Evolutionary conservation across 2,797 vertebrate genomes (phyloP).

Genomic region (Tangara arthus): DNA sequence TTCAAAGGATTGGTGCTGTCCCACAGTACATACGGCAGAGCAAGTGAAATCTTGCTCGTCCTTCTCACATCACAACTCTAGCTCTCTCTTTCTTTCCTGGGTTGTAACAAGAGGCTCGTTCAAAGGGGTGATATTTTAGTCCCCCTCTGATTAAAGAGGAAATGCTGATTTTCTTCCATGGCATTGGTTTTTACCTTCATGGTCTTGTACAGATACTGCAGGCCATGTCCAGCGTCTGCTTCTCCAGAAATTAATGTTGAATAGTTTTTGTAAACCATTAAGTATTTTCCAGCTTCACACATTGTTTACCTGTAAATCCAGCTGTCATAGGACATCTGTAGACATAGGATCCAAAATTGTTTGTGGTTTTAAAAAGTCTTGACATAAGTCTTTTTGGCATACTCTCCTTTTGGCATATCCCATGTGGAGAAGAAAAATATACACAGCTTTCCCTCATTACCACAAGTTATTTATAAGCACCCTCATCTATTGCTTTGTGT

Average conservation of each 20-base stretch:
- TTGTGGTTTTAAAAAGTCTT: not conserved
- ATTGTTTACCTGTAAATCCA: not conserved
- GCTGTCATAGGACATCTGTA: not conserved
- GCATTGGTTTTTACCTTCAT: not conserved
- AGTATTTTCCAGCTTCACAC: not conserved
- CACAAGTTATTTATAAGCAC: not conserved
- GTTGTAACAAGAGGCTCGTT: not conserved
- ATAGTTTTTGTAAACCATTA: not conserved
- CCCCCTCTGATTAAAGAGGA: accelerated
- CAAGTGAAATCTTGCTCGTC: not conserved
- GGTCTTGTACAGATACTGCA: not conserved
- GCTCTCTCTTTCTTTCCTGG: not conserved
- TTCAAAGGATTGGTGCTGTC: not conserved
- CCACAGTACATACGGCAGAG: not conserved
- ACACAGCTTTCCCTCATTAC: not conserved
- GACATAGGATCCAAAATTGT: not conserved
- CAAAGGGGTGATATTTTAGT: not conserved
- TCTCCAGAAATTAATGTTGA: not conserved
- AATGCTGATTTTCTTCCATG: not conserved
- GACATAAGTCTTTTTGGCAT: not conserved
- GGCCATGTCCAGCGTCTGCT: not conserved
- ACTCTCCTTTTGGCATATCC: not conserved
- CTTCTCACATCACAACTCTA: not conserved
- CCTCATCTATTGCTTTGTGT: not conserved
- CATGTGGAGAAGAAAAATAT: not conserved